Evolutionary conservation across 2,113 vertebrate species (phyloP).

Genomic region (Prinia subflava): DNA sequence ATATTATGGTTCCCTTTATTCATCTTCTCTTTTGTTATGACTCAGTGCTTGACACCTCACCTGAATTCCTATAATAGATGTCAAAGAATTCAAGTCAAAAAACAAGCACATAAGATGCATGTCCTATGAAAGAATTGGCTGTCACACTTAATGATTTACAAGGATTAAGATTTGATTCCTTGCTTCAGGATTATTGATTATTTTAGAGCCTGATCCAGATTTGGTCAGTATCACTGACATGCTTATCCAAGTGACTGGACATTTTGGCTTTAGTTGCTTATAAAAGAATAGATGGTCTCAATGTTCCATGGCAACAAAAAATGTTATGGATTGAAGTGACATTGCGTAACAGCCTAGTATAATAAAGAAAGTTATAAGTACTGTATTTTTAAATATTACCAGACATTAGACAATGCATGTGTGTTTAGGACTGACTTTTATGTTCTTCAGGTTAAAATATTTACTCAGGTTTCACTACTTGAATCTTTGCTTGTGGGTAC

Average conservation of each 20-base stretch:
- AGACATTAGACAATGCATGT: neutral
- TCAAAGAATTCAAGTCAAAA: neutral
- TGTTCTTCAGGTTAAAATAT: neutral
- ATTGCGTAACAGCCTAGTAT: neutral
- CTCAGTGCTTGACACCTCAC: neutral
- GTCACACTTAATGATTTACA: neutral
- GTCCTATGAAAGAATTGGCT: neutral
- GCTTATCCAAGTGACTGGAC: neutral
- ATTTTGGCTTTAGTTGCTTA: neutral
- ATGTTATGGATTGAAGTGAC: neutral
- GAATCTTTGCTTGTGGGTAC: neutral
- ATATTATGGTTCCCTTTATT: neutral
- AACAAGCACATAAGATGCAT: neutral
- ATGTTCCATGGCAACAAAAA: neutral
- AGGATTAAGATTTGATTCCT: neutral
- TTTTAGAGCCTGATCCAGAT: neutral
- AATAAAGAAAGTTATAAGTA: neutral
- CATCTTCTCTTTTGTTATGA: accelerated
- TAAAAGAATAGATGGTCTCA: neutral
- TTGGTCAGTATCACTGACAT: neutral
- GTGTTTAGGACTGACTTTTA: neutral
- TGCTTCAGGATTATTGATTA: neutral
- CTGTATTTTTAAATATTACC: neutral
- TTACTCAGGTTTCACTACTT: neutral
- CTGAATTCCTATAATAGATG: neutral